Conservation (phyloP, 1,140 invertebrate genomes). For the Penaeus chinensis region DNA sequence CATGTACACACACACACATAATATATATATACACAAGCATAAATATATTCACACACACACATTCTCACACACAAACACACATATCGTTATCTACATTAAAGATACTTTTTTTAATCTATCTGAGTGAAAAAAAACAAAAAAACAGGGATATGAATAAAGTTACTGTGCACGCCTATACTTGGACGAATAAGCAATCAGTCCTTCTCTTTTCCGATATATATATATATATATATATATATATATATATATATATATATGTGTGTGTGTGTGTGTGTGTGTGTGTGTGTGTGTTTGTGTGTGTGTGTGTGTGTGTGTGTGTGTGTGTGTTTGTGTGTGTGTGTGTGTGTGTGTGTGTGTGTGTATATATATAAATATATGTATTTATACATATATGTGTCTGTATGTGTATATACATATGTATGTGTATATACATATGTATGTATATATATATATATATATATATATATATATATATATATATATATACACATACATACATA, state of each 20-base stretch:
- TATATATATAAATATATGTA: slow-evolving; percentile 2
- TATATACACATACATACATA: not conserved
- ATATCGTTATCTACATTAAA: not conserved
- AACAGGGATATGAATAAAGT: too few relatives aligned
- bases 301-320: not conserved
- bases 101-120: not conserved
- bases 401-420: not conserved
- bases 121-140: too few relatives aligned
- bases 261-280: not conserved
- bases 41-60: too few relatives aligned
- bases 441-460: not conserved
- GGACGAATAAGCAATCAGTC: too few relatives aligned
- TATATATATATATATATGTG: slow-evolving; percentile 7
- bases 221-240: not conserved
- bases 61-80: too few relatives aligned
- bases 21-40: not conserved
- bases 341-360: not conserved
- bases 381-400: not conserved
- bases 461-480: not conserved
- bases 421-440: not conserved
- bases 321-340: not conserved
- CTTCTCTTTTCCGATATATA: too few relatives aligned
- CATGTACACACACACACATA: not conserved
- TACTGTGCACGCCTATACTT: too few relatives aligned
- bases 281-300: not conserved